phyloP scores from a whole-genome alignment of 2,113 vertebrate species.

The Larimichthys polyactis region DNA sequence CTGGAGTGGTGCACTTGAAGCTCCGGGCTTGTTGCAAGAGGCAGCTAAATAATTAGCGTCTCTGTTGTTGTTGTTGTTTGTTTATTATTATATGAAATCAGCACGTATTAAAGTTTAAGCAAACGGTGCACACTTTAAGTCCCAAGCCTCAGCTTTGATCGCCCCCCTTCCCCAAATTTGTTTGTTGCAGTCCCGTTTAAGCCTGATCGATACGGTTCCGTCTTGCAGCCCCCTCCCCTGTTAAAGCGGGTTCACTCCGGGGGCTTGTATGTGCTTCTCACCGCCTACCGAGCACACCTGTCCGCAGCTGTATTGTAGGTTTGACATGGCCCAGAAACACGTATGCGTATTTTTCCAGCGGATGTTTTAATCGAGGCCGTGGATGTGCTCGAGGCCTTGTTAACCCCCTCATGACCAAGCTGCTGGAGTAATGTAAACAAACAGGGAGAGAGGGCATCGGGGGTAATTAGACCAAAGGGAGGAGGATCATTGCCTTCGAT shows the following conservation, averaged over 20 bases:
- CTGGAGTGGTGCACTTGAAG: slow-evolving; percentile 73
- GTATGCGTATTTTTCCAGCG: slow-evolving; percentile 66
- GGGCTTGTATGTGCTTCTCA: slow-evolving; percentile 5
- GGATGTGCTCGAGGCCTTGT: slow-evolving; percentile 82
- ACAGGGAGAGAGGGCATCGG: slow-evolving; percentile 77
- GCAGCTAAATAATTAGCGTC: slow-evolving; percentile 49
- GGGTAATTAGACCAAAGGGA: slow-evolving; percentile 82
- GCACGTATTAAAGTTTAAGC: slow-evolving; percentile 4
- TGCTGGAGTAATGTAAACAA: slow-evolving; percentile 85
- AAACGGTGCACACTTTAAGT: slow-evolving; percentile 7
- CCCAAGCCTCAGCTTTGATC: slow-evolving; percentile 32
- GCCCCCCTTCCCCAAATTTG: slow-evolving; percentile 1
- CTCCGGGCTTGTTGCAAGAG: slow-evolving; percentile 67
- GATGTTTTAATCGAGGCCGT: slow-evolving; percentile 78
- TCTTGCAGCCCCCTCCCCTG: slow-evolving; percentile 8
- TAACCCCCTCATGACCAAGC: slow-evolving; percentile 77
- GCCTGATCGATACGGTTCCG: slow-evolving; percentile 45
- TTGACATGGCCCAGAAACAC: slow-evolving; percentile 57
- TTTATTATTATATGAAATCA: not conserved
- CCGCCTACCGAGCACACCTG: slow-evolving; percentile 12
- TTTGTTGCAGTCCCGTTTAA: slow-evolving; percentile 41
- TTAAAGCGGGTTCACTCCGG: not conserved
- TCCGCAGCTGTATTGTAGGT: slow-evolving; percentile 20
- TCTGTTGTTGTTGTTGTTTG: not conserved
- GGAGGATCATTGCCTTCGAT: slow-evolving; percentile 44